phyloP scores from a whole-genome alignment of 2,113 vertebrate genomes.

The Corythoichthys haematopterus region DNA sequence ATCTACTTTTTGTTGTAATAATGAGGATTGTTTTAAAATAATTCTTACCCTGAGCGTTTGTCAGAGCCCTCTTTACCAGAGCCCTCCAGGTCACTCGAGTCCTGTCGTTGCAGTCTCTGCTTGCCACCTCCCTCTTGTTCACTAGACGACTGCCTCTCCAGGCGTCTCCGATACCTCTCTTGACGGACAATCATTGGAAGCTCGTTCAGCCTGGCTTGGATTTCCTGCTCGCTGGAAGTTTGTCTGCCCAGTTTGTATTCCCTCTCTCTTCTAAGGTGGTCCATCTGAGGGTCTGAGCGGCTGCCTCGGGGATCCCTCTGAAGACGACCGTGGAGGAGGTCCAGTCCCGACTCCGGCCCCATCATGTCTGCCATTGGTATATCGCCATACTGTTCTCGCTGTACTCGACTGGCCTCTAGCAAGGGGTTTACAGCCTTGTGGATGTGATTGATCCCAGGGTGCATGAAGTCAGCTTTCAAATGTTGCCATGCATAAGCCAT shows the following conservation, averaged over 20 bases:
- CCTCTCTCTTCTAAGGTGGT: constrained; percentile 72
- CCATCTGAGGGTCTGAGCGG: constrained; percentile 77
- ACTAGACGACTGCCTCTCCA: constrained; percentile 76
- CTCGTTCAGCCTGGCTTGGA: constrained; percentile 75
- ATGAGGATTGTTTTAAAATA: too few species aligned
- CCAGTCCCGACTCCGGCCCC: constrained; percentile 67
- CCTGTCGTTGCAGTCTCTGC: constrained; percentile 79
- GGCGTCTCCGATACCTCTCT: constrained; percentile 70
- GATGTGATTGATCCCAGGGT: constrained; percentile 81
- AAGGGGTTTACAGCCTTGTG: constrained; percentile 73
- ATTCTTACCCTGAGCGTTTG: constrained; percentile 66
- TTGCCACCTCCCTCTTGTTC: constrained; percentile 77
- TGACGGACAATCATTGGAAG: constrained; percentile 73
- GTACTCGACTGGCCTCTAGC: constrained; percentile 61
- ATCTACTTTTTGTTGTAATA: too few species aligned
- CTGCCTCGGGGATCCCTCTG: constrained; percentile 74
- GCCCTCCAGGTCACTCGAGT: constrained; percentile 85
- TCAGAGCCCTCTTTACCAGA: constrained; percentile 73
- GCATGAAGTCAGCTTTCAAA: constrained; percentile 81
- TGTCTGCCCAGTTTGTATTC: constrained; percentile 73
- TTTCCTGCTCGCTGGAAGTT: constrained; percentile 78
- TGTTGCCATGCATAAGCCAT: constrained; percentile 85
- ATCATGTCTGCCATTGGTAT: constrained; percentile 65
- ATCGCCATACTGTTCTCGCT: constrained; percentile 63
- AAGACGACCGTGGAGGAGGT: constrained; percentile 68